Percentiles rank a stretch among this genome's conserved stretches.
Conservation (phyloP, 2,797 vertebrate genomes). For the Silurus lanzhouensis region DNA sequence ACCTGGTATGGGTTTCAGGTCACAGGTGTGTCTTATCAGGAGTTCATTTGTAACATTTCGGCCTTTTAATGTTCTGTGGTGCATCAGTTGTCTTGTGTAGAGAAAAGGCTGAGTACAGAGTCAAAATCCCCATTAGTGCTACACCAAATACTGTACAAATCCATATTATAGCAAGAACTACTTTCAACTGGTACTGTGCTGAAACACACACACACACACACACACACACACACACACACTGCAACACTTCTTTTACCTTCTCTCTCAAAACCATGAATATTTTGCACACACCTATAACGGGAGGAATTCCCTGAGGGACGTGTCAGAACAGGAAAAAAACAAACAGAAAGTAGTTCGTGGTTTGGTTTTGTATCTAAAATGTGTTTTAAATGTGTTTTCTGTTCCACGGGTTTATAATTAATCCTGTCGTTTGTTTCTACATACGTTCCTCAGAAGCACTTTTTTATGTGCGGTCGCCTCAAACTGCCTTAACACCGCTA, state of each 20-base stretch:
- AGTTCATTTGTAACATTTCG: too few relatives aligned
- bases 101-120: too few relatives aligned
- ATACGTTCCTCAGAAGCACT: background rate
- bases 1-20: too few relatives aligned
- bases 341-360: too few relatives aligned
- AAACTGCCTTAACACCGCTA: background rate
- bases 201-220: background rate
- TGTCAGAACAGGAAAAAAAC: background rate
- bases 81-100: too few relatives aligned
- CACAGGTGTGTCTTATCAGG: too few relatives aligned
- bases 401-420: background rate
- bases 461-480: background rate
- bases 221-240: background rate
- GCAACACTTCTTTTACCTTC: conserved; percentile 38
- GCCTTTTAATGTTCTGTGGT: too few relatives aligned
- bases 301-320: background rate
- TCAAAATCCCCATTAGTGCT: too few relatives aligned
- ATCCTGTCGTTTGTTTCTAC: background rate
- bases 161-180: too few relatives aligned
- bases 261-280: conserved; percentile 67
- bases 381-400: too few relatives aligned
- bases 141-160: too few relatives aligned
- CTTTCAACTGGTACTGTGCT: too few relatives aligned
- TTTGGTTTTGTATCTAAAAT: background rate
- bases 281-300: conserved; percentile 46